Evolutionary conservation across 2,888 invertebrate species (phyloP), one percentile per base, ranked within the genome.

Genomic region (Tipula unca): DNA sequence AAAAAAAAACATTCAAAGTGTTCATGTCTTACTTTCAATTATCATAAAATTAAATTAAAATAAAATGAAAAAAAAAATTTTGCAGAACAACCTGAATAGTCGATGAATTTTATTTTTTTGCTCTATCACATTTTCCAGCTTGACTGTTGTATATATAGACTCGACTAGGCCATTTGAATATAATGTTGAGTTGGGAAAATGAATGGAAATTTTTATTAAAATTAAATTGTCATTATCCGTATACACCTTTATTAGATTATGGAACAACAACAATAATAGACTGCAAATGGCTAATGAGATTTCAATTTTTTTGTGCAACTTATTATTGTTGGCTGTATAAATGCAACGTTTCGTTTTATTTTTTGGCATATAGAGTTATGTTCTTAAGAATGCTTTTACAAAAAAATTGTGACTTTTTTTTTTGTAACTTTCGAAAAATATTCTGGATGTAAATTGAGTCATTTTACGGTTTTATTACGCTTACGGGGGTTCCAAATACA

Each of bases 21-120:
- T 25, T 20, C 69, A 25, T 69, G 69, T 20, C 69, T 69, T 69
- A 69, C 10, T 69, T 69, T 69, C 69, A 69, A 69, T 69, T 69
- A 69, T 69, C 69, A 69, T 69, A 69, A 69, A 69, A 69, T 25
- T 69, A 69, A 69, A 69, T 69, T 69, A 69, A 69, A 69, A 69
- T 69, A 25, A 69, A 69, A 32, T 6, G 32, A 32, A 32, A 1
- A 6, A 32, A 69, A 69, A 25, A 25, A 20, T 8, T 48, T 69
- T 69, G 69, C 69, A 69, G 17, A n/a, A 17, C 17, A 25, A 69
- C 69, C 69, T 69, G 25, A 69, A 48, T 32, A 4, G 32, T 32
- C 32, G 32, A 32, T 32, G 4, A 32, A 32, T 2, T 32, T 32
- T 32, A 6, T 25, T 69, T 25, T 20, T 69, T 69, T 69, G 25